These are phyloP conservation scores for Drosophila anomelani DNA, from an alignment of 2,888 invertebrate genomes.

Conservation along the genomic window DNA sequence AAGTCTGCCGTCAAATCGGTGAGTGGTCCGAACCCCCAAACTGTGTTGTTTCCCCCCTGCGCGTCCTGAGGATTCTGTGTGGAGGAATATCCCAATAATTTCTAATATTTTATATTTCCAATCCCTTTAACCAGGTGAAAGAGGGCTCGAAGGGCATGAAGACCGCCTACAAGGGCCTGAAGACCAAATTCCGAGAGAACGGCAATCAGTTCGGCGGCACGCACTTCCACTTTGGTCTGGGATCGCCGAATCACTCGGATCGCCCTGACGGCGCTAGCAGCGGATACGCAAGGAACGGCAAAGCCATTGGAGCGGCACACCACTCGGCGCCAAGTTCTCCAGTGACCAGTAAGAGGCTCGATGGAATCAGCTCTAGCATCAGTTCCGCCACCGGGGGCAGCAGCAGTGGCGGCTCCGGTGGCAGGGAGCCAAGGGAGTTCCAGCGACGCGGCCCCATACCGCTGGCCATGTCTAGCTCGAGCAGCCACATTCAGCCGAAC, in stretches of 20 bases:
- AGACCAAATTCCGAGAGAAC: slow-evolving; percentile 87
- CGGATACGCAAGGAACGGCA: slow-evolving; percentile 58
- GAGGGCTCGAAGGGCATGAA: slow-evolving; percentile 91
- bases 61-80: slow-evolving; percentile 1
- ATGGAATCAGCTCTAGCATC: slow-evolving; percentile 40
- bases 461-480: slow-evolving; percentile 83
- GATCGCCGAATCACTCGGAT: slow-evolving; percentile 81
- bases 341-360: slow-evolving; percentile 85
- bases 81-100: background rate
- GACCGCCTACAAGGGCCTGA: slow-evolving; percentile 91
- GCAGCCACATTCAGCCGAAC: slow-evolving; percentile 82
- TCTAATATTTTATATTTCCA: slow-evolving; percentile 1
- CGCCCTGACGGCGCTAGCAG: slow-evolving; percentile 80
- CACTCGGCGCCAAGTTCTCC: slow-evolving; percentile 89
- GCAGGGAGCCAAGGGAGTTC: slow-evolving; percentile 29
- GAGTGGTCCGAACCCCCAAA: slow-evolving; percentile 86
- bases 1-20: slow-evolving; percentile 97
- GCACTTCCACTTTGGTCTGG: slow-evolving; percentile 81
- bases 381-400: slow-evolving; percentile 63
- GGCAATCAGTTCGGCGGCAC: slow-evolving; percentile 72
- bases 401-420: slow-evolving; percentile 48
- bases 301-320: slow-evolving; percentile 64
- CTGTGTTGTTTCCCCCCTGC: background rate
- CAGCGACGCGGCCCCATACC: slow-evolving; percentile 66
- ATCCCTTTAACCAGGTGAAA: slow-evolving; percentile 86